Percentiles rank a stretch among this genome's conserved stretches.
These are phyloP conservation scores for Aspidiotus rigidus DNA, from an alignment of 2,888 invertebrate species.

Conservation along the genomic window DNA sequence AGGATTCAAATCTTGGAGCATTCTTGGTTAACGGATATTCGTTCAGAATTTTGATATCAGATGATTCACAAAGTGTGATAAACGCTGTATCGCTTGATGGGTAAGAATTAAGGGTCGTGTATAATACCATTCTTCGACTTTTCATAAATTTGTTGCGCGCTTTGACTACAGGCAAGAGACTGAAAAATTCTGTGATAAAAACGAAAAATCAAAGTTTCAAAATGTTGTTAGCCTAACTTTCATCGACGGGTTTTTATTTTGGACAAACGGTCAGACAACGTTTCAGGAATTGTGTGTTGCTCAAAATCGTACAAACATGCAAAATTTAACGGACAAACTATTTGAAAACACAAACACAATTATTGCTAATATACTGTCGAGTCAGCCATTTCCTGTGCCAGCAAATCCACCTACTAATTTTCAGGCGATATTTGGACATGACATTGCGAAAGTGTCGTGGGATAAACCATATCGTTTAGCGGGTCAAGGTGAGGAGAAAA, in stretches of 20 bases:
- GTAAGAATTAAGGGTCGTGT: slow-evolving; percentile 47
- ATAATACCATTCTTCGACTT: slow-evolving; percentile 11
- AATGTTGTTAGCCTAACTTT: slow-evolving; percentile 66
- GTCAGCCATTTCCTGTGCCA: slow-evolving; percentile 70
- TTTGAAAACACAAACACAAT: slow-evolving; percentile 38
- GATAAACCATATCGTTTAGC: slow-evolving; percentile 64
- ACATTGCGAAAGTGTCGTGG: slow-evolving; percentile 72
- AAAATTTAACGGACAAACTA: slow-evolving; percentile 58
- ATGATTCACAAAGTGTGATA: slow-evolving; percentile 65
- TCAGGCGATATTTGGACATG: slow-evolving; percentile 69
- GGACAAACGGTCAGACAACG: slow-evolving; percentile 71
- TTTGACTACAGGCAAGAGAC: slow-evolving; percentile 52
- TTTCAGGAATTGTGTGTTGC: slow-evolving; percentile 63
- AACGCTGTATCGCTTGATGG: slow-evolving; percentile 74
- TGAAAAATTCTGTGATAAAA: slow-evolving; percentile 61
- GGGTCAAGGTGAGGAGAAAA: slow-evolving; percentile 53
- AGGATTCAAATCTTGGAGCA: slow-evolving; percentile 61
- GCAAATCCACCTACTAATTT: slow-evolving; percentile 68
- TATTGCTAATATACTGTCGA: slow-evolving; percentile 55
- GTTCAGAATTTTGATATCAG: slow-evolving; percentile 67
- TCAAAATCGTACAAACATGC: slow-evolving; percentile 60
- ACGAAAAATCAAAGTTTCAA: slow-evolving; percentile 63
- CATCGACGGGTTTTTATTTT: slow-evolving; percentile 70
- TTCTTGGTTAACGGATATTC: slow-evolving; percentile 75
- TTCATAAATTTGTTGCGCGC: background rate